These are phyloP conservation scores for Meriones unguiculatus DNA, from an alignment of 2,113 vertebrate genomes.

Conservation along the genomic window DNA sequence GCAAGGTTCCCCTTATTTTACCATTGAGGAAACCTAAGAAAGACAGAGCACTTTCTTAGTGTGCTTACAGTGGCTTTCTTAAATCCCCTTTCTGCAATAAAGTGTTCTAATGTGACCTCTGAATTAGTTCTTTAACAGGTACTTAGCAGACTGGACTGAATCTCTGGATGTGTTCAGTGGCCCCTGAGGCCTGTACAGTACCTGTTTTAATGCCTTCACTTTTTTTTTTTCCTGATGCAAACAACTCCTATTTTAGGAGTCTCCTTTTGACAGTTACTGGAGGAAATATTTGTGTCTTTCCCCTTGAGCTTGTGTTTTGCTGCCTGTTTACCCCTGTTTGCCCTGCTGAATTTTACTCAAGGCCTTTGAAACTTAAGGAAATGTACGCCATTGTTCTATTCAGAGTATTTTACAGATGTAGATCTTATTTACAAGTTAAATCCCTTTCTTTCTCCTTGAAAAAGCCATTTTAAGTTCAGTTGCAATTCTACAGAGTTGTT, in stretches of 20 bases:
- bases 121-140: neutral
- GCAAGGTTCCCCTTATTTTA: neutral
- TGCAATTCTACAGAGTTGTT: neutral
- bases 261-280: constrained; percentile 55
- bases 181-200: neutral
- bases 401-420: constrained; percentile 5
- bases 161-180: neutral
- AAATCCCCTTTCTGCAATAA: neutral
- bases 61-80: constrained; percentile 21
- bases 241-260: constrained; percentile 39
- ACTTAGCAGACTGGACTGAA: neutral
- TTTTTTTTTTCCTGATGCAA: constrained; percentile 11
- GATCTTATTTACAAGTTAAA: neutral
- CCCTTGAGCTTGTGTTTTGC: constrained; percentile 38
- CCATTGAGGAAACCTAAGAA: neutral
- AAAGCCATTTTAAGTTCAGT: neutral
- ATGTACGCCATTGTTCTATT: neutral
- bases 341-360: constrained; percentile 53
- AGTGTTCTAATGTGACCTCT: neutral
- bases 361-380: constrained; percentile 62
- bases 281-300: constrained; percentile 47
- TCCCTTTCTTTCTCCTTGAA: neutral
- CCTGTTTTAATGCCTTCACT: neutral
- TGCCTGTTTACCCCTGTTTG: constrained; percentile 58
- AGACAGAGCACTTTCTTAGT: neutral